These are phyloP conservation scores for Archivesica marissinica DNA, from an alignment of 1,140 invertebrate species.

Conservation along the genomic window DNA sequence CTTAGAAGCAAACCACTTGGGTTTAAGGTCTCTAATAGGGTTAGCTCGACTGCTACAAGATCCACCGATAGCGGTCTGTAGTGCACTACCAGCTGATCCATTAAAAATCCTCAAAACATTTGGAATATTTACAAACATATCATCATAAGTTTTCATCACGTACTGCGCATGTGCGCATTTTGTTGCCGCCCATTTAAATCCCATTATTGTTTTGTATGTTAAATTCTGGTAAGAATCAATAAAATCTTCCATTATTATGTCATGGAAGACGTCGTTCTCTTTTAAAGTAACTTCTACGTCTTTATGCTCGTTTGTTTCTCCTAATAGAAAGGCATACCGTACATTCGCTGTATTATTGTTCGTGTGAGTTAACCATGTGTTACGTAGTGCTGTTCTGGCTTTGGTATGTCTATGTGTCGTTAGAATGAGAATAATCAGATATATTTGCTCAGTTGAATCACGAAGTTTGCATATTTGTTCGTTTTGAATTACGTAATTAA, in stretches of 20 bases:
- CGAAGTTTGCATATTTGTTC: slow-evolving; percentile 35
- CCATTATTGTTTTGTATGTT: slow-evolving; percentile 94
- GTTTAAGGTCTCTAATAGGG: slow-evolving; percentile 34
- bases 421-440: slow-evolving; percentile 41
- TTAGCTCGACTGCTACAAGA: neutral
- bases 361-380: slow-evolving; percentile 66
- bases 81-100: neutral
- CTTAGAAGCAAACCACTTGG: slow-evolving; percentile 58
- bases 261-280: slow-evolving; percentile 87
- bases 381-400: slow-evolving; percentile 59
- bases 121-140: slow-evolving; percentile 84
- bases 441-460: neutral
- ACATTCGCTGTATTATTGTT: slow-evolving; percentile 66
- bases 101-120: slow-evolving; percentile 55
- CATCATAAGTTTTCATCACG: slow-evolving; percentile 85
- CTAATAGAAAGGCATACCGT: slow-evolving; percentile 65
- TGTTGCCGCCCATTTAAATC: slow-evolving; percentile 90
- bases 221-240: slow-evolving; percentile 91
- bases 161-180: slow-evolving; percentile 86
- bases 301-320: neutral
- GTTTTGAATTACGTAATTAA: slow-evolving; percentile 44
- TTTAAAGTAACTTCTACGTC: slow-evolving; percentile 60
- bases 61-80: slow-evolving; percentile 21
- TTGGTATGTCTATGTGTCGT: slow-evolving; percentile 38
- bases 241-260: slow-evolving; percentile 92